Evolutionary conservation across 2,113 vertebrate genomes (phyloP).

Genomic region (Sander lucioperca): DNA sequence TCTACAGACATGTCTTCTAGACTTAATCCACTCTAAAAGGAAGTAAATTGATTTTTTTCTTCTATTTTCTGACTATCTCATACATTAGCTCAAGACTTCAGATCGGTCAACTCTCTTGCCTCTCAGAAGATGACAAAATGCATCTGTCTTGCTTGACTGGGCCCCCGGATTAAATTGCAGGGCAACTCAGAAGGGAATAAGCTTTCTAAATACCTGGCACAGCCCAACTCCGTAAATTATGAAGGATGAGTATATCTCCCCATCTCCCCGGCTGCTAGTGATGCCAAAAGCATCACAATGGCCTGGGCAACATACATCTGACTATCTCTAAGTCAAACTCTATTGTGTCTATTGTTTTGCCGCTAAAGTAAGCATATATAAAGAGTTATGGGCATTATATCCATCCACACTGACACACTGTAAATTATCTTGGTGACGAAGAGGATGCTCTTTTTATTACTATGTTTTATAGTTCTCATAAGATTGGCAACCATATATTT

Average conservation of each 20-base stretch:
- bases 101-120: constrained; percentile 58
- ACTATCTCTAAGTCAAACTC: constrained; percentile 50
- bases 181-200: constrained; percentile 60
- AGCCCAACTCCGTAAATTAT: constrained; percentile 57
- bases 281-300: constrained; percentile 56
- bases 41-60: constrained; percentile 39
- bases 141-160: constrained; percentile 75
- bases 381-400: constrained; percentile 20
- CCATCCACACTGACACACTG: background rate
- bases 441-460: constrained; percentile 19
- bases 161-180: constrained; percentile 69
- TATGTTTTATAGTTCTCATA: constrained; percentile 25
- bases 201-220: constrained; percentile 69
- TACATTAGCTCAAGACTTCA: constrained; percentile 60
- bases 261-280: constrained; percentile 25
- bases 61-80: constrained; percentile 41
- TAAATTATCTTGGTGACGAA: constrained; percentile 6
- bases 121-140: constrained; percentile 71
- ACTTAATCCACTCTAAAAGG: constrained; percentile 55
- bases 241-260: constrained; percentile 56
- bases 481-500: constrained; percentile 31
- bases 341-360: constrained; percentile 29
- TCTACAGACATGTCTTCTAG: background rate
- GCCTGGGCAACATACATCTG: constrained; percentile 4
- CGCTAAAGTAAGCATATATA: constrained; percentile 19